Percentiles rank a stretch among this genome's conserved stretches.
Evolutionary conservation across 1,140 invertebrate genomes (phyloP).

Genomic region (Lepidurus packardi): DNA sequence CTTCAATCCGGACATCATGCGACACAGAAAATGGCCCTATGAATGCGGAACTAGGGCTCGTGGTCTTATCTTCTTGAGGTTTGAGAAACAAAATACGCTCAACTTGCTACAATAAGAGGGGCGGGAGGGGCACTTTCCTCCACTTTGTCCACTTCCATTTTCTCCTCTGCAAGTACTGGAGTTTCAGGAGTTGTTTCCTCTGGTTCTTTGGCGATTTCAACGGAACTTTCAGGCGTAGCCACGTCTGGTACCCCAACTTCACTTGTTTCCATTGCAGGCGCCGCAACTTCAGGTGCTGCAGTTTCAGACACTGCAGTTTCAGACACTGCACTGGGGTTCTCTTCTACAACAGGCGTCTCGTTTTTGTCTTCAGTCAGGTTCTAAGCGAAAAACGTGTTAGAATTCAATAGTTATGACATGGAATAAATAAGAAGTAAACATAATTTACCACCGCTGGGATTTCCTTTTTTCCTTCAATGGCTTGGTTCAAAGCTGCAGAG

Average conservation of each 20-base stretch:
- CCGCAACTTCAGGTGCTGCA: too few relatives aligned
- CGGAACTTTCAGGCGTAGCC: too few relatives aligned
- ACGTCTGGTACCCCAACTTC: too few relatives aligned
- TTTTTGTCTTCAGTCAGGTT: not conserved
- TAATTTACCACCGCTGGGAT: not conserved
- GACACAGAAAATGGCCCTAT: too few relatives aligned
- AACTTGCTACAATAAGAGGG: not conserved
- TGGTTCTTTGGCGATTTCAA: not conserved
- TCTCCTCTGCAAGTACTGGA: not conserved
- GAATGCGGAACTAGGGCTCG: too few relatives aligned
- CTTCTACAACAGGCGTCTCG: not conserved
- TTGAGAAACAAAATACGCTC: not conserved
- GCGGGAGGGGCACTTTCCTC: not conserved
- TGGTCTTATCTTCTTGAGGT: too few relatives aligned
- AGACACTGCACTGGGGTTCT: not conserved
- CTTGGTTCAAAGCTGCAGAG: conserved; percentile 35
- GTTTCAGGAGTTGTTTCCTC: not conserved
- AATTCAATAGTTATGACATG: too few relatives aligned
- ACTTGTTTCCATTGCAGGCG: too few relatives aligned
- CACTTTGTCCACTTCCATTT: conserved; percentile 12
- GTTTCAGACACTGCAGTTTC: not conserved
- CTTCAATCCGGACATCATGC: too few relatives aligned
- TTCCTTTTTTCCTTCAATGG: not conserved
- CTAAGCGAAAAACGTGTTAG: not conserved
- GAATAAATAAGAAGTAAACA: not conserved